Evolutionary conservation across 2,888 invertebrate genomes (phyloP), one percentile per base, ranked within the genome.

Genomic region (Scaptomyza cyrtandrae): DNA sequence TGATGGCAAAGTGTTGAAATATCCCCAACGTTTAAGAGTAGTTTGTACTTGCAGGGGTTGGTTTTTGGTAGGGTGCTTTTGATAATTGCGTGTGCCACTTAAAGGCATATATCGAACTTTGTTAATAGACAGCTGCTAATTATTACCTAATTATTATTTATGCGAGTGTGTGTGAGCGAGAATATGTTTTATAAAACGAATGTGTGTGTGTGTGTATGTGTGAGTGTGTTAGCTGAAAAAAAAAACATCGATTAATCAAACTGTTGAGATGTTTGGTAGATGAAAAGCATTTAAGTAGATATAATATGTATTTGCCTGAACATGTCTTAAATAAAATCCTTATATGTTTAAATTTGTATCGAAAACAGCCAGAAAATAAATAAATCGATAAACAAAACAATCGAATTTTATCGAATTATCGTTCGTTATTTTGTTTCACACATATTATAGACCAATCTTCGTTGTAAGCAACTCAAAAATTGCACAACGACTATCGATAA

Each of bases 141-240:
- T 83, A 83, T 82, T 83, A 83, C 86, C 83, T 79, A 86, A 83
- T 83, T 82, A 88, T 79, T 77, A 87, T 87, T 78, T 87, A 87
- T 75, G 74, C 44, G 55, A 9, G 41, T 35, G n/a, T 87, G 85
- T 78, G 78, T 50, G 29, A 6, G 49, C 50, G 13, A 19, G 9
- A 27, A 13, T 35, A 2, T 19, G 4, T 35, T 14, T 44, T 11
- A 27, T 10, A 10, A 16, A 14, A 29, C 29, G 41, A 9, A 5
- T 24, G 24, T 24, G 24, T 24, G 24, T 24, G 24, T 24, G 24
- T 24, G 24, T 2, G 24, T 24, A 13, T 41, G 49, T 31, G 31
- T 16, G 24, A 11, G 39, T 11, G 24, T 1, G 1, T 7, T 1
- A 7, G 11, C 11, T 13, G 41, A 35, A 35, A 63, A 50, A 50